Percentiles rank a stretch among this genome's conserved stretches.
Conservation (phyloP, 2,113 vertebrate genomes). For the Tinamus guttatus region DNA sequence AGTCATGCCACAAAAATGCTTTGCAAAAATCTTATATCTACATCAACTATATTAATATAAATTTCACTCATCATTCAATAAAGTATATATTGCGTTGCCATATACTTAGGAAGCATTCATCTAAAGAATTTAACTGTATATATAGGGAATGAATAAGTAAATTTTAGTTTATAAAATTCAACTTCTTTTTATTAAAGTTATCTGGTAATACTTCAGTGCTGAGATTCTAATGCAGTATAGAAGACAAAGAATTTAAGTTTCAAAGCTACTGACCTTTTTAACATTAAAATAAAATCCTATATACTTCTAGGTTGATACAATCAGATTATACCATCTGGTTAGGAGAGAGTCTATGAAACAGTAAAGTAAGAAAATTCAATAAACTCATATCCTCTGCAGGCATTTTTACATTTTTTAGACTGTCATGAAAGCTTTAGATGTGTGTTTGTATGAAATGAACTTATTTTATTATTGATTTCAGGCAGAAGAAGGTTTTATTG, state of each 20-base stretch:
- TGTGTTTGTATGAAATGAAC: conserved; percentile 76
- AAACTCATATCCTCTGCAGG: conserved; percentile 74
- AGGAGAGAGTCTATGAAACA: conserved; percentile 77
- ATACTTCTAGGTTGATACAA: conserved; percentile 76
- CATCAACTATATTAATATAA: conserved; percentile 72
- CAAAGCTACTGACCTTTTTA: conserved; percentile 78
- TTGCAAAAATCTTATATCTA: conserved; percentile 72
- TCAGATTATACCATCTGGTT: conserved; percentile 78
- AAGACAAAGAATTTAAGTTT: conserved; percentile 78
- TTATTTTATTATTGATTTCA: conserved; percentile 75
- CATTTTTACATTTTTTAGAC: conserved; percentile 77
- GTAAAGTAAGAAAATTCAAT: conserved; percentile 78
- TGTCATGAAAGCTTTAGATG: conserved; percentile 69
- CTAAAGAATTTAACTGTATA: conserved; percentile 72
- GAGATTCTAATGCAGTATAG: conserved; percentile 56
- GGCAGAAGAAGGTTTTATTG: conserved; percentile 37
- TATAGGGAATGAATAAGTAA: conserved; percentile 77
- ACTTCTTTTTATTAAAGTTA: conserved; percentile 79
- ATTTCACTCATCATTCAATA: conserved; percentile 76
- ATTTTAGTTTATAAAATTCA: conserved; percentile 77
- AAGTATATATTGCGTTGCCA: conserved; percentile 72
- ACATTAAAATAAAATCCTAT: conserved; percentile 83
- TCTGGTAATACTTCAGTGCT: conserved; percentile 68
- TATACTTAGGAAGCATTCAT: conserved; percentile 70
- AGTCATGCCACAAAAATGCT: conserved; percentile 61